These are phyloP conservation scores for Achroia grisella DNA, from an alignment of 1,140 invertebrate species.

Conservation along the genomic window DNA sequence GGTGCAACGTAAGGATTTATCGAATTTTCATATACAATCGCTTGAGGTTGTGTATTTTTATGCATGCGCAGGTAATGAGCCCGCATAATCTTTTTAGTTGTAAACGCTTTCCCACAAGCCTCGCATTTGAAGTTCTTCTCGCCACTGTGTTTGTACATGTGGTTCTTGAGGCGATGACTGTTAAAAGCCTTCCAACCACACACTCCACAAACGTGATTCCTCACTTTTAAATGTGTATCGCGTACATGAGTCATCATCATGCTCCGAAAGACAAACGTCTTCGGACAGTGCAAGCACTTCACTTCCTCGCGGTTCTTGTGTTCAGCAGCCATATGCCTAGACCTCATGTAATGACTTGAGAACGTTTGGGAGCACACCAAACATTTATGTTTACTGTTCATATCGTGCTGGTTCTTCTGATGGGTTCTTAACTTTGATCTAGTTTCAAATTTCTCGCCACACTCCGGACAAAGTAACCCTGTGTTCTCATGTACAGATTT, in stretches of 20 bases:
- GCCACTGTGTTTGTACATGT: slow-evolving; percentile 76
- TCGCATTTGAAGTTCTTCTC: slow-evolving; percentile 82
- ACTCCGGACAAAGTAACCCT: slow-evolving; percentile 17
- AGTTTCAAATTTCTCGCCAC: slow-evolving; percentile 12
- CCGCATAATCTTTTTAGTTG: neutral
- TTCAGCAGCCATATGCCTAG: slow-evolving; percentile 27
- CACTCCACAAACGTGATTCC: slow-evolving; percentile 38
- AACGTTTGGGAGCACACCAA: slow-evolving; percentile 41
- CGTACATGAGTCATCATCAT: slow-evolving; percentile 47
- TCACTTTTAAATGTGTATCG: slow-evolving; percentile 50
- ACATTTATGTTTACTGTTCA: slow-evolving; percentile 18
- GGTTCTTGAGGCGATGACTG: slow-evolving; percentile 52
- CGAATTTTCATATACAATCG: slow-evolving; percentile 26
- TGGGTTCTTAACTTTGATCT: slow-evolving; percentile 12
- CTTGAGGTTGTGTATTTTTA: slow-evolving; percentile 24
- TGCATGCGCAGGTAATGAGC: slow-evolving; percentile 58
- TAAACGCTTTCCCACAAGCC: slow-evolving; percentile 76
- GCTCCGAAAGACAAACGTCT: slow-evolving; percentile 40
- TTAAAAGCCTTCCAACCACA: slow-evolving; percentile 69
- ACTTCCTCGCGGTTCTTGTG: slow-evolving; percentile 27
- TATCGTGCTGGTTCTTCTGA: slow-evolving; percentile 30
- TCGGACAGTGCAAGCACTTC: slow-evolving; percentile 41
- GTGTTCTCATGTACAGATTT: slow-evolving; percentile 18
- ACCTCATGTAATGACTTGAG: slow-evolving; percentile 30
- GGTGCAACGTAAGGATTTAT: slow-evolving; percentile 27